Conservation (phyloP, 2,888 invertebrate species). For the Limnephilus lunatus region DNA sequence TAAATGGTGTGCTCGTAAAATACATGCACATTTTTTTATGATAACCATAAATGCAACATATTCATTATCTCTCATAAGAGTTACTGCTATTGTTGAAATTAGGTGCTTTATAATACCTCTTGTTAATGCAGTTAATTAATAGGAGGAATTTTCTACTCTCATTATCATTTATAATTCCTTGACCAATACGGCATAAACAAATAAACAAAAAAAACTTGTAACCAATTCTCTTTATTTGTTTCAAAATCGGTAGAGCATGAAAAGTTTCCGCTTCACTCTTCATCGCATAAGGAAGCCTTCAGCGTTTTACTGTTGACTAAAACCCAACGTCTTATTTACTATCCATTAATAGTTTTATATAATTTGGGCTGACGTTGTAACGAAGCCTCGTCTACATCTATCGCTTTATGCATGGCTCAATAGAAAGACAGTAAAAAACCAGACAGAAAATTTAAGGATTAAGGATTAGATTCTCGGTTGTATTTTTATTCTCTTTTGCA, state of each 20-base stretch:
- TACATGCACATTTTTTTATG: no score
- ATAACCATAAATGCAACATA: no score
- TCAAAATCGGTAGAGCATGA: no score
- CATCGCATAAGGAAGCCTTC: not conserved
- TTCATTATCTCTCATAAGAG: no score
- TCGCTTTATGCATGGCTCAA: not conserved
- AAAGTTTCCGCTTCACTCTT: no score
- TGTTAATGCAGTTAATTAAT: no score
- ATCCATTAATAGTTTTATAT: slow-evolving; percentile 19
- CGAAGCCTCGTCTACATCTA: not conserved
- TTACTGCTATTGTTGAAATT: no score
- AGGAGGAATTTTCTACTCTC: no score
- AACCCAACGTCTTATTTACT: slow-evolving; percentile 8
- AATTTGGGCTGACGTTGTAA: not conserved
- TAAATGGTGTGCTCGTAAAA: no score
- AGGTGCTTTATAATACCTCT: no score
- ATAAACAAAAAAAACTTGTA: not conserved
- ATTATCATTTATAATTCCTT: not conserved
- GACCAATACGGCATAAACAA: not conserved
- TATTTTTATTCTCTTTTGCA: not conserved
- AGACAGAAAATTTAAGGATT: not conserved
- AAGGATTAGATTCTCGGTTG: not conserved
- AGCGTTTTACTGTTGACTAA: slow-evolving; percentile 6
- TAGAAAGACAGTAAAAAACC: not conserved
- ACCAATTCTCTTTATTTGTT: no score